These are phyloP conservation scores for Siniperca knerii DNA, from an alignment of 2,113 vertebrate genomes.

Conservation along the genomic window DNA sequence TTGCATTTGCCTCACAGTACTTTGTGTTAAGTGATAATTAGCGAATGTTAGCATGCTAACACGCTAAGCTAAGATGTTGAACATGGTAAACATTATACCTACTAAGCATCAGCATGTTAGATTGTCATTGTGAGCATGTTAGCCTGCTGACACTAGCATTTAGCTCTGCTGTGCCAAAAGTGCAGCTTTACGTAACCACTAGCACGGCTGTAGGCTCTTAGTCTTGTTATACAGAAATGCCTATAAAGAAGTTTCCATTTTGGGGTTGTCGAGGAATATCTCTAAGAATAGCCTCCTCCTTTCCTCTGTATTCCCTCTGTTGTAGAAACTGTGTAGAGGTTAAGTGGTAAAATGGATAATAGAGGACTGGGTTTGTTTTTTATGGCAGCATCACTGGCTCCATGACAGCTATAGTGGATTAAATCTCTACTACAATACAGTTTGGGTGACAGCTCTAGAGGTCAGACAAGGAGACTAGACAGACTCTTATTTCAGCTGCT, in stretches of 20 bases:
- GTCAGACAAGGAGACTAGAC: constrained; percentile 65
- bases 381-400: constrained; percentile 46
- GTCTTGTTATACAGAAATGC: not conserved
- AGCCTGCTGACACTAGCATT: not conserved
- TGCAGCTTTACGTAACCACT: not conserved
- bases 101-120: not conserved
- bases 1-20: too few species aligned
- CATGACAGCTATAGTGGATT: constrained; percentile 62
- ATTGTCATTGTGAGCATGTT: not conserved
- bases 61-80: not conserved
- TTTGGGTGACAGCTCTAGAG: constrained; percentile 57
- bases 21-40: not conserved
- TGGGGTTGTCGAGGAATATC: constrained; percentile 10
- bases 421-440: constrained; percentile 59
- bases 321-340: constrained; percentile 33
- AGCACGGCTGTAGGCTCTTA: not conserved
- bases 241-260: not conserved
- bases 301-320: not conserved
- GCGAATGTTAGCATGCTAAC: not conserved
- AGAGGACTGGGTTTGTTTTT: constrained; percentile 54
- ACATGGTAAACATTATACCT: not conserved
- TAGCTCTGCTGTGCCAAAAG: not conserved
- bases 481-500: constrained; percentile 52
- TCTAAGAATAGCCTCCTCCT: constrained; percentile 1
- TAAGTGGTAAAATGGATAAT: constrained; percentile 59